Conservation (phyloP, 2,113 vertebrate genomes). For the Cyanistes caeruleus region DNA sequence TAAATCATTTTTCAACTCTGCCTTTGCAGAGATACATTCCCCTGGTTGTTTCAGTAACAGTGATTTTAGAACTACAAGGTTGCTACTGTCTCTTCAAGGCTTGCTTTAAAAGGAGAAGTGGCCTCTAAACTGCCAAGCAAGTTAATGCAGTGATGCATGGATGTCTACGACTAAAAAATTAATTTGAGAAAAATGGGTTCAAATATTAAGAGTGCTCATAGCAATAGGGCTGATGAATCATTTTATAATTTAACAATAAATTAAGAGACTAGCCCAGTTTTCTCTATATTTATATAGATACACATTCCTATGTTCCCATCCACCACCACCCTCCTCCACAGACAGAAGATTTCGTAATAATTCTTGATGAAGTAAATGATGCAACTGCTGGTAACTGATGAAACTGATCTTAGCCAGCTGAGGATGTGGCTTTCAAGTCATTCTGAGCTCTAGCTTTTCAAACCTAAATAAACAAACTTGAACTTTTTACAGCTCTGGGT, state of each 20-base stretch:
- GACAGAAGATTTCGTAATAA: background rate
- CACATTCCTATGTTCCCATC: background rate
- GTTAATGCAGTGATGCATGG: background rate
- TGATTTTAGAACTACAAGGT: conserved; percentile 3
- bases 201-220: background rate
- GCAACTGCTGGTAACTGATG: background rate
- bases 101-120: background rate
- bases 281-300: background rate
- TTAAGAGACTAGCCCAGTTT: background rate
- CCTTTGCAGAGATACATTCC: conserved; percentile 14
- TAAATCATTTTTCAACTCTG: conserved; percentile 42
- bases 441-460: background rate
- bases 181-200: background rate
- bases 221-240: background rate
- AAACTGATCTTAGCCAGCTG: background rate
- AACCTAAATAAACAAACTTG: background rate
- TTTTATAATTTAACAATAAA: background rate
- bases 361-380: background rate
- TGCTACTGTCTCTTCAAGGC: conserved; percentile 2
- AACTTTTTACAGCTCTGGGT: background rate
- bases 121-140: conserved; percentile 9
- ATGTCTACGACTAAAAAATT: background rate
- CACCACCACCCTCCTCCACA: background rate
- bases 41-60: conserved; percentile 18
- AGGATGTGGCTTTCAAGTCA: conserved; percentile 18